Evolutionary conservation across 2,888 invertebrate species (phyloP).

Genomic region (Melinaea marsaeus): DNA sequence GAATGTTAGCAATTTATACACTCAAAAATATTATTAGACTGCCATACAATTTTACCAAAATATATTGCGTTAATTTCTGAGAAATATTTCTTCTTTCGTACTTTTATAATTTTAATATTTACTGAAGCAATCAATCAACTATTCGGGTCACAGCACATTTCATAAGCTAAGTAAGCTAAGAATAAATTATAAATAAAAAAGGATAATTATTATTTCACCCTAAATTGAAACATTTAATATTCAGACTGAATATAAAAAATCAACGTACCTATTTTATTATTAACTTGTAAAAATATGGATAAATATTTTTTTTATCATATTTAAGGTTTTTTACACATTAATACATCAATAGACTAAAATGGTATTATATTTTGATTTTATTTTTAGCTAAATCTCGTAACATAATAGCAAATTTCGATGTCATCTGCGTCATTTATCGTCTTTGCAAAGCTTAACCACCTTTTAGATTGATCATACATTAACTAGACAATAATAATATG

Average conservation of each 20-base stretch:
- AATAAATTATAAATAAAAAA: constrained; percentile 2
- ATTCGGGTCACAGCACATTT: constrained; percentile 4
- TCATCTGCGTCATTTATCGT: background rate
- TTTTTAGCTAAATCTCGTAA: no score
- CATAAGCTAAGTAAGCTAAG: background rate
- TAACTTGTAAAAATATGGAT: no score
- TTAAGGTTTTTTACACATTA: no score
- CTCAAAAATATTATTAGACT: background rate
- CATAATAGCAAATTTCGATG: no score
- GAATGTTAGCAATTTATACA: no score
- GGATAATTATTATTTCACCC: background rate
- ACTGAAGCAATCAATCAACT: constrained; percentile 4
- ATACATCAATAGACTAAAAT: no score
- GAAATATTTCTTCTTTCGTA: background rate
- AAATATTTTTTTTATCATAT: no score
- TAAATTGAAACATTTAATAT: no score
- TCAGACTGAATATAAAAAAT: no score
- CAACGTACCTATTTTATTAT: no score
- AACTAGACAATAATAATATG: background rate
- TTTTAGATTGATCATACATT: constrained; percentile 20
- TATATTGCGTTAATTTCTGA: background rate
- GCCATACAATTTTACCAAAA: background rate
- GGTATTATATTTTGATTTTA: no score
- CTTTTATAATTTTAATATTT: constrained; percentile 2
- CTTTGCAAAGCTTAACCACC: constrained; percentile 17